Conservation (phyloP, 2,113 vertebrate genomes). For the Galemys pyrenaicus region DNA sequence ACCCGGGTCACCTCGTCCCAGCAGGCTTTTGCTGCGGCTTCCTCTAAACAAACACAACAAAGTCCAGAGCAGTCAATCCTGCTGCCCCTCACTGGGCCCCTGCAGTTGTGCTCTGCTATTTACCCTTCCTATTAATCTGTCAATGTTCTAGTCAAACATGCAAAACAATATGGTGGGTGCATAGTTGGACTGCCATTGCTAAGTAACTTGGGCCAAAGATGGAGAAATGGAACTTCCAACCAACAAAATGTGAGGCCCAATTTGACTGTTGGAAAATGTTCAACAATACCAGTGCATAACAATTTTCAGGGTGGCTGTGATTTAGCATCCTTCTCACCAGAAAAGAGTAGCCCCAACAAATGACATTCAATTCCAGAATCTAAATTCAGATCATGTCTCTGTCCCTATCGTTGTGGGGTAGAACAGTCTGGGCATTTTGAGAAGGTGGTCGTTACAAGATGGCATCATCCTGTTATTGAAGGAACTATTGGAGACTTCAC, state of each 20-base stretch:
- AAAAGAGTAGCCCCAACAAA: constrained; percentile 43
- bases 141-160: constrained; percentile 92
- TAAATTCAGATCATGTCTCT: constrained; percentile 57
- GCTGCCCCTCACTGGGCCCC: constrained; percentile 85
- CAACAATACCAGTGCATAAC: constrained; percentile 65
- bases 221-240: constrained; percentile 84
- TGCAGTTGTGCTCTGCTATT: constrained; percentile 88
- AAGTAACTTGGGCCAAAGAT: constrained; percentile 89
- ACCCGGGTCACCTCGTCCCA: constrained; percentile 89
- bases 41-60: constrained; percentile 89
- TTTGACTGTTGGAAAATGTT: constrained; percentile 57
- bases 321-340: constrained; percentile 57
- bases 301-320: constrained; percentile 67
- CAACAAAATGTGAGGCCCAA: constrained; percentile 76
- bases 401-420: not conserved
- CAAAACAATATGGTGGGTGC: constrained; percentile 92
- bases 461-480: not conserved
- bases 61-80: constrained; percentile 88
- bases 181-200: constrained; percentile 91
- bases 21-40: constrained; percentile 88
- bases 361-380: constrained; percentile 49
- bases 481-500: not conserved
- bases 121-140: constrained; percentile 98
- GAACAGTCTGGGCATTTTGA: not conserved
- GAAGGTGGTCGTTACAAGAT: not conserved